Percentiles rank a stretch among this genome's conserved stretches.
Evolutionary conservation across 2,797 vertebrate genomes (phyloP).

Genomic region (Kryptolebias ocellatus): DNA sequence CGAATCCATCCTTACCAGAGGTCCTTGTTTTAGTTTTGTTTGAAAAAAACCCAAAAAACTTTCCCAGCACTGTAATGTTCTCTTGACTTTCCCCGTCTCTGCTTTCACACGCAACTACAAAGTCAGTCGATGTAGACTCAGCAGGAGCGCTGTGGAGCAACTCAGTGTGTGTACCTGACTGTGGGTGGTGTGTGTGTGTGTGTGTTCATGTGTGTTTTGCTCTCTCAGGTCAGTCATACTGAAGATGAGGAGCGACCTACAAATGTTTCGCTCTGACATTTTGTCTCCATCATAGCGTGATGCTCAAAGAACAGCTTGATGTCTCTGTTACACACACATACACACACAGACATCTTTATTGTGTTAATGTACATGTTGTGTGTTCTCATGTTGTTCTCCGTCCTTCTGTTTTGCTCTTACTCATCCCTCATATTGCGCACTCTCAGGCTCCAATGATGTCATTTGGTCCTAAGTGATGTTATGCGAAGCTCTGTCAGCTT

Average conservation of each 20-base stretch:
- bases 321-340: slow-evolving; percentile 26
- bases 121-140: slow-evolving; percentile 41
- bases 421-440: slow-evolving; percentile 15
- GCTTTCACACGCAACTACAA: slow-evolving; percentile 34
- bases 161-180: not conserved
- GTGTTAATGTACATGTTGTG: slow-evolving; percentile 10
- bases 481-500: slow-evolving; percentile 13
- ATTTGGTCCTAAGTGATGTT: slow-evolving; percentile 29
- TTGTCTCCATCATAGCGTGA: slow-evolving; percentile 37
- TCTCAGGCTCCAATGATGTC: slow-evolving; percentile 12
- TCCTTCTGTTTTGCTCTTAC: slow-evolving; percentile 3
- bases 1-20: slow-evolving; percentile 2
- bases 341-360: slow-evolving; percentile 25
- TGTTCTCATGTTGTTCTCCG: slow-evolving; percentile 13
- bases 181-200: not conserved
- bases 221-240: slow-evolving; percentile 14
- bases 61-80: slow-evolving; percentile 18
- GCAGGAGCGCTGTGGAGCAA: slow-evolving; percentile 36
- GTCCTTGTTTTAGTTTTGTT: not conserved
- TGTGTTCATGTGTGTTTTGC: slow-evolving; percentile 9
- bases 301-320: slow-evolving; percentile 44
- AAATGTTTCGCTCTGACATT: slow-evolving; percentile 47
- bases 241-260: slow-evolving; percentile 25
- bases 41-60: not conserved
- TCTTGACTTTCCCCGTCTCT: slow-evolving; percentile 23